A percentile compares a stretch with the other conserved stretches of the same genome.
Evolutionary conservation across 2,888 invertebrate species (phyloP).

Genomic region (Leptinotarsa juncta): DNA sequence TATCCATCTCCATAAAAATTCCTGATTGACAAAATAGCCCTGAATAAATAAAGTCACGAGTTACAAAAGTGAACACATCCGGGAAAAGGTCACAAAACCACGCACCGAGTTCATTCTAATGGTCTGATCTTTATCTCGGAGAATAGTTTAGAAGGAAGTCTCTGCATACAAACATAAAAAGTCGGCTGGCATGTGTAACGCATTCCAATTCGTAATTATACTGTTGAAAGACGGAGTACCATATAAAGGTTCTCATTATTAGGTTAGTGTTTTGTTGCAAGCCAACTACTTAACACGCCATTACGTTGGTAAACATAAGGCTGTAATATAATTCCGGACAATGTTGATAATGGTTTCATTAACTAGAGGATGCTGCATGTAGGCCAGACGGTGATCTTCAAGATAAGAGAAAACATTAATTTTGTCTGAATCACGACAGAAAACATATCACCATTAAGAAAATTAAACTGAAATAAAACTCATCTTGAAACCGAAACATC

Average conservation of each 20-base stretch:
- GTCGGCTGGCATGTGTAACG: slow-evolving; percentile 24
- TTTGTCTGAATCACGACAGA: neutral
- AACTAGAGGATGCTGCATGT: slow-evolving; percentile 25
- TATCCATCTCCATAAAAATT: too few species aligned
- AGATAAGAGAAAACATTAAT: neutral
- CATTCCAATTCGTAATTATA: slow-evolving; percentile 38
- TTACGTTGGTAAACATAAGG: slow-evolving; percentile 39
- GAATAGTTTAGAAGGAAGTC: neutral
- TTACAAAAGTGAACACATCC: neutral
- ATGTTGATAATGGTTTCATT: slow-evolving; percentile 45
- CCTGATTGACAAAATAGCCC: too few species aligned
- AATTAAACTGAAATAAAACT: too few species aligned
- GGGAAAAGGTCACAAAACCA: neutral
- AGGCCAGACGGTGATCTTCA: neutral
- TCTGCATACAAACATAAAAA: slow-evolving; percentile 21
- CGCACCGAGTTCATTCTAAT: neutral
- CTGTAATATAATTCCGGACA: slow-evolving; percentile 41
- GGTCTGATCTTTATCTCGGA: neutral
- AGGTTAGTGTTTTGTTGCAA: slow-evolving; percentile 40
- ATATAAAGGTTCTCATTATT: slow-evolving; percentile 36
- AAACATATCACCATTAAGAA: too few species aligned
- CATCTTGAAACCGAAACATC: too few species aligned
- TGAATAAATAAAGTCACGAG: neutral
- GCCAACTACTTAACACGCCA: slow-evolving; percentile 36
- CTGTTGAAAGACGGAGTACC: slow-evolving; percentile 8